phyloP scores from a whole-genome alignment of 2,113 vertebrate genomes.

The Ornithorhynchus anatinus region DNA sequence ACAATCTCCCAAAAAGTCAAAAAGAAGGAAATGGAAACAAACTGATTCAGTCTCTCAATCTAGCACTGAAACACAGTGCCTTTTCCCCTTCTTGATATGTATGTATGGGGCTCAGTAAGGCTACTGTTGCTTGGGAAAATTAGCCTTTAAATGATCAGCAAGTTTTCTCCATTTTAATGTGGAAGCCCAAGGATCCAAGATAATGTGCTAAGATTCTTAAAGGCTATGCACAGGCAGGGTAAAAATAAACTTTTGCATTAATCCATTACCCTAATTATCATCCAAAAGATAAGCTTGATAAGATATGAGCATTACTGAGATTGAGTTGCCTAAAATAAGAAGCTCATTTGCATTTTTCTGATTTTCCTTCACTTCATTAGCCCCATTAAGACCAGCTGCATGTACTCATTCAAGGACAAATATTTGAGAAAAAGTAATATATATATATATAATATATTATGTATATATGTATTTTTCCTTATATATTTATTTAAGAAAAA shows the following conservation, averaged over 20 bases:
- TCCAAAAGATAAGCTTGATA: slow-evolving; percentile 55
- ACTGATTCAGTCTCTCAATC: too few species aligned
- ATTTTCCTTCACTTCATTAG: slow-evolving; percentile 55
- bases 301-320: slow-evolving; percentile 50
- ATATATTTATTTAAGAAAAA: background rate
- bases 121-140: background rate
- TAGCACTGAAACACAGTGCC: too few species aligned
- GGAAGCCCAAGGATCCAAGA: background rate
- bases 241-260: slow-evolving; percentile 58
- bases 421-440: background rate
- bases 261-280: slow-evolving; percentile 58
- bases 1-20: too few species aligned
- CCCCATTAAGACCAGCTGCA: slow-evolving; percentile 44
- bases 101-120: background rate
- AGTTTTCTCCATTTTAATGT: background rate
- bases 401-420: slow-evolving; percentile 47
- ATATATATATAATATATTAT: too few species aligned
- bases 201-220: slow-evolving; percentile 10
- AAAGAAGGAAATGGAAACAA: too few species aligned
- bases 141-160: background rate
- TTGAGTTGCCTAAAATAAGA: slow-evolving; percentile 68
- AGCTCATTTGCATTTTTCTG: slow-evolving; percentile 66
- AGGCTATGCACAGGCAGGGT: slow-evolving; percentile 22
- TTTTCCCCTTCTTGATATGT: too few species aligned
- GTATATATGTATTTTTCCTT: background rate